Evolutionary conservation across 2,888 invertebrate species (phyloP).

Genomic region (Cephus sareptanus): DNA sequence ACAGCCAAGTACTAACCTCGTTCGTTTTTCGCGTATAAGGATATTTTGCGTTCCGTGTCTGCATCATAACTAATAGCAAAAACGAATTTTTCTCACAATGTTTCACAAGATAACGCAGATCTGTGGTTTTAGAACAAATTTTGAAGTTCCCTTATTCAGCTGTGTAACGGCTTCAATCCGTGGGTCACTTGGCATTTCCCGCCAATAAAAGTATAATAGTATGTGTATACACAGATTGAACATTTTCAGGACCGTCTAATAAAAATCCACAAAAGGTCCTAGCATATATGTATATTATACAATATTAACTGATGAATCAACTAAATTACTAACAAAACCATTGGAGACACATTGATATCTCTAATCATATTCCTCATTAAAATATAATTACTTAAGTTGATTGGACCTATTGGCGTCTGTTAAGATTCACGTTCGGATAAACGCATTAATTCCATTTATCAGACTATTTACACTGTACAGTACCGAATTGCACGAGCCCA

Average conservation of each 20-base stretch:
- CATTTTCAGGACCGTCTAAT: neutral
- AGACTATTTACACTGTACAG: neutral
- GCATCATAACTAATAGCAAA: neutral
- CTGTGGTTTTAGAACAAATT: neutral
- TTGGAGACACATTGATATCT: neutral
- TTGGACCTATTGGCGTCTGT: no score
- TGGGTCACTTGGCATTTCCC: neutral
- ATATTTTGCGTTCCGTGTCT: neutral
- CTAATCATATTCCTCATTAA: neutral
- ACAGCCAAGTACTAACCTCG: neutral
- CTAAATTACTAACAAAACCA: neutral
- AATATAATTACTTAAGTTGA: no score
- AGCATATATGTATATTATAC: neutral
- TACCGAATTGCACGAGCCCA: neutral
- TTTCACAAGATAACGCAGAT: neutral
- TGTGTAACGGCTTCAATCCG: neutral
- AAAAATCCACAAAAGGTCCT: neutral
- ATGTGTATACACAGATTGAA: neutral
- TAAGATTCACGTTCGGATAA: neutral
- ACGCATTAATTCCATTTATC: neutral
- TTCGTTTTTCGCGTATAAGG: neutral
- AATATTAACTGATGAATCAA: neutral
- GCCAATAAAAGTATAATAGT: neutral
- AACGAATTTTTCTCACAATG: neutral
- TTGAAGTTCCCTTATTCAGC: neutral